Conservation (phyloP, 2,797 vertebrate genomes). For the Myripristis jacobus region DNA sequence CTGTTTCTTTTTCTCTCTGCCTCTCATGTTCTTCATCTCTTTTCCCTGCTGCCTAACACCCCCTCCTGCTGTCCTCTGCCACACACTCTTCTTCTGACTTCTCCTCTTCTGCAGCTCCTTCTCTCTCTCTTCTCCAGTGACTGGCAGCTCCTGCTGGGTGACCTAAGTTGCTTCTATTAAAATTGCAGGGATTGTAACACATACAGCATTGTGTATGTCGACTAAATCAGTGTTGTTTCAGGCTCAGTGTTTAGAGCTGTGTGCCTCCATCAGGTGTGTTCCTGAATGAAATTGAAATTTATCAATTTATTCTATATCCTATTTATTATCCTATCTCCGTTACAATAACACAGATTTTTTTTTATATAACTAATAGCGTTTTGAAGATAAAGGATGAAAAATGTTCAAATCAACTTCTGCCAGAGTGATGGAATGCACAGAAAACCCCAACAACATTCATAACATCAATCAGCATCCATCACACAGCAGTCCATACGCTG, state of each 20-base stretch:
- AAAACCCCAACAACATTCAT: too few relatives aligned
- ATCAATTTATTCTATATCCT: too few relatives aligned
- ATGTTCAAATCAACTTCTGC: too few relatives aligned
- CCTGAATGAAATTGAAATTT: too few relatives aligned
- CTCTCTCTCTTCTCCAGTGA: conserved; percentile 39
- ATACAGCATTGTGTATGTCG: conserved; percentile 25
- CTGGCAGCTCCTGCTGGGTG: conserved; percentile 53
- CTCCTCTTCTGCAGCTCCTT: conserved; percentile 8
- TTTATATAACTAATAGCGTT: too few relatives aligned
- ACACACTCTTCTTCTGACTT: conserved; percentile 14
- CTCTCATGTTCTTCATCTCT: neutral
- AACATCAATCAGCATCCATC: too few relatives aligned
- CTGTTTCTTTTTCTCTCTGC: conserved; percentile 16
- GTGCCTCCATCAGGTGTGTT: conserved; percentile 8
- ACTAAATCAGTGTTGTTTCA: conserved; percentile 18
- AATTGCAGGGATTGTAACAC: conserved; percentile 25
- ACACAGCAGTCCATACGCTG: too few relatives aligned
- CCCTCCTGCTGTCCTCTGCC: conserved; percentile 3
- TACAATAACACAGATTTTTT: too few relatives aligned
- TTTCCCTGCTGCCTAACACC: too few relatives aligned
- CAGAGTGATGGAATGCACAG: too few relatives aligned
- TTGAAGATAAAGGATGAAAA: too few relatives aligned
- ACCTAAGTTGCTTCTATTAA: conserved; percentile 47
- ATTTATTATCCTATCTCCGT: too few relatives aligned
- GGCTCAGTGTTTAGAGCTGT: neutral